Base-by-base conservation (phyloP, 2,888 invertebrate genomes). In the Stenolophus ochropezus region DNA sequence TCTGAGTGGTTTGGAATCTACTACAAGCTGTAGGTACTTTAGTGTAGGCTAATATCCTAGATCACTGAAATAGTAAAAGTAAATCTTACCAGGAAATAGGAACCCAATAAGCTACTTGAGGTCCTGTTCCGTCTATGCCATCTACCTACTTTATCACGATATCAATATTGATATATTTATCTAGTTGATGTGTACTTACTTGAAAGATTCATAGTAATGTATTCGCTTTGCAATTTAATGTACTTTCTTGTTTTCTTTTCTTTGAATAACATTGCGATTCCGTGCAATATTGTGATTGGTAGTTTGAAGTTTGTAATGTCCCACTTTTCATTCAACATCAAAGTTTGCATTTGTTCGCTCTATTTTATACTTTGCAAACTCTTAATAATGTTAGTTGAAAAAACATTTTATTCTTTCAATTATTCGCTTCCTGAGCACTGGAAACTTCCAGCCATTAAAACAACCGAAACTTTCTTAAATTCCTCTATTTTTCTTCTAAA, bases 311-410 rank as follows among this genome's bases (percentile, higher is more conserved):
- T 42, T 42, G 16, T 16, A 51, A 25, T 25, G 25, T 61, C 25
- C 61, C 25, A 56, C 20, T 56, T 56, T 23, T 56, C 21, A 11
- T 56, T 23, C 4, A 56, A 56, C 56, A 56, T 56, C 56, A 56
- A 56, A 56, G 56, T 56, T 25, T 27, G 25, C 25, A 61, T 61
- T 23, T 14, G 20, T 25, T 6, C 5, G 11, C 61, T 25, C 61
- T 61, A 61, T 23, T 27, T 61, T 27, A 61, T 61, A 25, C 61
- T 61, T 61, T 25, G 23, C 1, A 23, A 61, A 61, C 25, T 61
- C 61, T 27, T 61, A 61, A 61, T 61, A 61, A 61, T 25, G 58
- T 58, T 58, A 25, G 61, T 61, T 25, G 61, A 61, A 61, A 61
- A 61, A 61, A 61, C 61, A 61, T 25, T 61, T 61, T 25, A n/a